These are phyloP conservation scores for Lycocerus yunnanus DNA, from an alignment of 2,888 invertebrate species.

Conservation along the genomic window DNA sequence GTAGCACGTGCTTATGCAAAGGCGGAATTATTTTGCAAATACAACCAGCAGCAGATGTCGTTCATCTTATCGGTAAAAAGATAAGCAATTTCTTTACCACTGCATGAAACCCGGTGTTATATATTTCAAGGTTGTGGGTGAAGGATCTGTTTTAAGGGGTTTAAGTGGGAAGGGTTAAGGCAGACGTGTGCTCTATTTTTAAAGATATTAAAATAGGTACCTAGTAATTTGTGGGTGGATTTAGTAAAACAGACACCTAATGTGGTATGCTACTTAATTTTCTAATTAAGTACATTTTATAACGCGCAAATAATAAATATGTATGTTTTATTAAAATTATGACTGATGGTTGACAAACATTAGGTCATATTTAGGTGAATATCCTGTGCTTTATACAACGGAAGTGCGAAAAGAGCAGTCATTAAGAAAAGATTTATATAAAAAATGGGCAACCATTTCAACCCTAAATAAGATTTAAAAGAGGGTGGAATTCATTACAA, in stretches of 20 bases:
- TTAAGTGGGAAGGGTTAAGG: conserved; percentile 43
- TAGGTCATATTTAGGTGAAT: background rate
- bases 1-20: background rate
- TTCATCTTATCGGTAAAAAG: conserved; percentile 23
- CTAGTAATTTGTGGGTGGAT: conserved; percentile 44
- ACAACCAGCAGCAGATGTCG: conserved; percentile 22
- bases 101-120: conserved; percentile 50
- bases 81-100: conserved; percentile 30
- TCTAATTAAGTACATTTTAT: conserved; percentile 4
- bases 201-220: conserved; percentile 52
- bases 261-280: conserved; percentile 22
- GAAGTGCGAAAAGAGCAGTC: conserved; percentile 29
- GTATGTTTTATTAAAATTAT: background rate
- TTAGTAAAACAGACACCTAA: conserved; percentile 29
- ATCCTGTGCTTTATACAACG: conserved; percentile 4
- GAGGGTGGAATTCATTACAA: conserved; percentile 31
- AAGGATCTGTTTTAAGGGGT: conserved; percentile 38
- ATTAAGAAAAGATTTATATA: conserved; percentile 18
- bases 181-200: conserved; percentile 50
- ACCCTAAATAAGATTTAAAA: conserved; percentile 19
- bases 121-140: conserved; percentile 51
- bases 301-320: background rate
- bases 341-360: background rate
- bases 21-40: conserved; percentile 12
- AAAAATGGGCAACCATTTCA: conserved; percentile 25